These are phyloP conservation scores for Pavo muticus DNA, from an alignment of 2,113 vertebrate genomes.

Conservation along the genomic window DNA sequence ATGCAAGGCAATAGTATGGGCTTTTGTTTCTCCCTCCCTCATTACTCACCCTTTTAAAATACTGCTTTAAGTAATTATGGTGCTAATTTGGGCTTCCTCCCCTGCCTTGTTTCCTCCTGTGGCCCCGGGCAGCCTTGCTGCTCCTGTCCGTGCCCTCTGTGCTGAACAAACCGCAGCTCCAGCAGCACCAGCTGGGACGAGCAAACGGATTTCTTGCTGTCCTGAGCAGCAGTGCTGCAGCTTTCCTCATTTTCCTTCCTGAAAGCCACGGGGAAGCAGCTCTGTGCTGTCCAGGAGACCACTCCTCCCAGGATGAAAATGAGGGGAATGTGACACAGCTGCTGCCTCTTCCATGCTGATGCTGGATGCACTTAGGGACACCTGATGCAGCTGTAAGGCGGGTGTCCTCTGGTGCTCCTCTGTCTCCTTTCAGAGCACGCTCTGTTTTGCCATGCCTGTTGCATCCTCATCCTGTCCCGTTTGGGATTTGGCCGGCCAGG, in stretches of 20 bases:
- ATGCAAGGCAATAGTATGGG: neutral
- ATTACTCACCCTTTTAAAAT: neutral
- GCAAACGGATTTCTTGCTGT: neutral
- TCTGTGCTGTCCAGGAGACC: neutral
- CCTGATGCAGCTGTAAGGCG: neutral
- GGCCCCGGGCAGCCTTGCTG: neutral
- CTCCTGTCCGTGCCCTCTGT: neutral
- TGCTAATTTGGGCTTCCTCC: neutral
- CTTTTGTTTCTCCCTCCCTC: neutral
- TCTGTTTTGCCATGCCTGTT: fast-evolving
- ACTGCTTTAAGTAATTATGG: neutral
- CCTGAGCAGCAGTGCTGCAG: neutral
- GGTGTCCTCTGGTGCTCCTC: neutral
- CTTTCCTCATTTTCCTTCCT: neutral
- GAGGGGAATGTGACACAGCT: neutral
- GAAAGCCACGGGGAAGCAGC: fast-evolving
- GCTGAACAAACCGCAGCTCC: neutral
- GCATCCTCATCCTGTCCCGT: neutral
- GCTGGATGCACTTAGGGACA: neutral
- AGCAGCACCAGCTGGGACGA: neutral
- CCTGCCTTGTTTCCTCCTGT: neutral
- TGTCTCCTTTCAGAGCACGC: fast-evolving
- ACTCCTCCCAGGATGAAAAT: neutral
- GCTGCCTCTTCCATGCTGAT: neutral
- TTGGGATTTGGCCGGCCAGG: neutral